Evolutionary conservation across 2,113 vertebrate species (phyloP), one percentile per base, ranked within the genome.

Genomic region (Sinocyclocheilus rhinocerous): DNA sequence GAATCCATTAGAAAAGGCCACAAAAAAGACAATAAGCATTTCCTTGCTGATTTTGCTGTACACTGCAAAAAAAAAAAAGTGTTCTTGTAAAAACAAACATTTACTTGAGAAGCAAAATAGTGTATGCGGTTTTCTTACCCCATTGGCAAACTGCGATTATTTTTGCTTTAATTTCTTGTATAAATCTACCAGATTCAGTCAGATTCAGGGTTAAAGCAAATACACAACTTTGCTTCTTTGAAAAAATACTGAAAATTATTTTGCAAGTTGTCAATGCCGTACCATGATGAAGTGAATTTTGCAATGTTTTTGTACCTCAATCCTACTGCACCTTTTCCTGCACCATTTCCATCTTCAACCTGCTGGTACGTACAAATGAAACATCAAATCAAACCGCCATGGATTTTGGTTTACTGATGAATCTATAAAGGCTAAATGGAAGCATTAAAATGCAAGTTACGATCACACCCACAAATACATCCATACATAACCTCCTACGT

Each of bases 1-100:
- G 1, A 84, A 81, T 36, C n/a, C 0, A 45, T 75, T 55, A 59
- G 8, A 76, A 84, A 84, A 79, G 48, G 75, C 72, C 33, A 76
- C 86, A 63, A 33, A 77, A 78, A 29, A n/a, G 1, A 26, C 2
- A 75, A 22, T 15, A 50, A 50, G 13, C 73, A 81, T 22, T 84
- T 50, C 7, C 13, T 26, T 48, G 36, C 36, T 45, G 33, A 63
- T 42, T 39, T 65, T 45, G 52, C 52, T 16, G 52, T 18, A 55
- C 4, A 10, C n/a, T 15, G 65, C 26, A 69, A 29, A 1, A 29
- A 69, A 69, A 12, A 48, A 3, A 10, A 48, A 0, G 20, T 12
- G 42, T 42, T 75, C 11, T 42, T 45, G 39, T 48, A 42, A 72
- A 39, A 22, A 29, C 1, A 18, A 9, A 36, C 5, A 72, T 1